Evolutionary conservation across 1,140 invertebrate genomes (phyloP).

Genomic region (Ceratosolen solmsi): DNA sequence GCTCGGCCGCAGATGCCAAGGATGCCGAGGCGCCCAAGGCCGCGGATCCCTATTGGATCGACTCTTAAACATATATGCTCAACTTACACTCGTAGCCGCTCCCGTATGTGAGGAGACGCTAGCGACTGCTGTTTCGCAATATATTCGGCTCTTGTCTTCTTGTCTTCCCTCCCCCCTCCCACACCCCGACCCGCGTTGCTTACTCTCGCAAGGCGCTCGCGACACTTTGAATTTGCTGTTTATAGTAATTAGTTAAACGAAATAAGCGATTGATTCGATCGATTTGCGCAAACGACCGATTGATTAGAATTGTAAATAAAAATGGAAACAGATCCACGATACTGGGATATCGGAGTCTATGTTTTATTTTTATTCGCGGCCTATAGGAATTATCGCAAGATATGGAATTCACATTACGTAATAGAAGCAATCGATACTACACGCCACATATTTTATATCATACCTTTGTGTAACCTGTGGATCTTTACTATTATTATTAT

Average conservation of each 20-base stretch:
- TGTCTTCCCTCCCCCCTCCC: background rate
- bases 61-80: constrained; percentile 40
- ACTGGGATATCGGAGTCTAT: too few relatives aligned
- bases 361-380: background rate
- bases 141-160: background rate
- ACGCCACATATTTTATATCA: too few relatives aligned
- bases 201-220: background rate
- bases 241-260: background rate
- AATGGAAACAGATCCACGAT: too few relatives aligned
- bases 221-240: background rate
- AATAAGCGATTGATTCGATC: too few relatives aligned
- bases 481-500: too few relatives aligned
- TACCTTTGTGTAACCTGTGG: too few relatives aligned
- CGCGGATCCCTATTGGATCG: constrained; percentile 58
- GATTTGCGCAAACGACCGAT: too few relatives aligned
- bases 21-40: constrained; percentile 57
- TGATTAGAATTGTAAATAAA: too few relatives aligned
- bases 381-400: background rate
- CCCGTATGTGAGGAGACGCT: background rate
- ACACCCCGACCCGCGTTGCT: background rate
- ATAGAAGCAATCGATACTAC: background rate
- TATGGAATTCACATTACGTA: background rate
- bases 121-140: background rate
- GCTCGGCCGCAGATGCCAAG: constrained; percentile 40
- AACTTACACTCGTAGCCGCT: constrained; percentile 6